A percentile compares a stretch with the other conserved stretches of the same genome.
Conservation (phyloP, 2,113 vertebrate genomes). For the Irena cyanogastra region DNA sequence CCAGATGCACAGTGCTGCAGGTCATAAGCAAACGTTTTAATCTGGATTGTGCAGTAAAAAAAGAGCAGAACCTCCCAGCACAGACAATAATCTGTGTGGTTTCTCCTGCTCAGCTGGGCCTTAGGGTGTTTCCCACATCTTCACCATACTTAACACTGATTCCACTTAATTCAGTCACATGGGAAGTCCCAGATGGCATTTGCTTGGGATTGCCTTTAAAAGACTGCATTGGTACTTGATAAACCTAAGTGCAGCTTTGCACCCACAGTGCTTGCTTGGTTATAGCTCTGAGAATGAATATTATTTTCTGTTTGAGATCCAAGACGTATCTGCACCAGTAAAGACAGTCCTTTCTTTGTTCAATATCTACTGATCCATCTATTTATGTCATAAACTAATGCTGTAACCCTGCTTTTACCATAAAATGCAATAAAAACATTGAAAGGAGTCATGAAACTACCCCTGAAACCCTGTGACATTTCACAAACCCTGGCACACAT, state of each 20-base stretch:
- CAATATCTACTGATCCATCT: not conserved
- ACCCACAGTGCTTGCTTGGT: not conserved
- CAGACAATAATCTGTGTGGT: not conserved
- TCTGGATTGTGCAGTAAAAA: not conserved
- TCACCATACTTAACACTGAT: not conserved
- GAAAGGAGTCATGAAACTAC: not conserved
- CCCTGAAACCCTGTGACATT: not conserved
- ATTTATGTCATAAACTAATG: not conserved
- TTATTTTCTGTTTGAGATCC: not conserved
- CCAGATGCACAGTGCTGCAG: not conserved
- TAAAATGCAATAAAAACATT: not conserved
- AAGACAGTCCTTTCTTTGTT: not conserved
- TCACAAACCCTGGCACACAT: not conserved
- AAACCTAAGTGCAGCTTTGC: not conserved
- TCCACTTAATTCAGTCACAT: not conserved
- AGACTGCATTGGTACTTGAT: not conserved
- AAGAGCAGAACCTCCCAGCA: not conserved
- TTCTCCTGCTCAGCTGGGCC: not conserved
- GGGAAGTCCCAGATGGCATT: not conserved
- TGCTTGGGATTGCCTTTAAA: not conserved
- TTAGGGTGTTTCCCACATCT: not conserved
- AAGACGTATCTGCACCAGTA: not conserved
- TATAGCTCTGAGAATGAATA: not conserved
- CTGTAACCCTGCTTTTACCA: not conserved
- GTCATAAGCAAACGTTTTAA: not conserved